Percentiles rank a stretch among this genome's conserved stretches.
phyloP scores from a whole-genome alignment of 2,797 vertebrate species.

The Ceryle rudis region DNA sequence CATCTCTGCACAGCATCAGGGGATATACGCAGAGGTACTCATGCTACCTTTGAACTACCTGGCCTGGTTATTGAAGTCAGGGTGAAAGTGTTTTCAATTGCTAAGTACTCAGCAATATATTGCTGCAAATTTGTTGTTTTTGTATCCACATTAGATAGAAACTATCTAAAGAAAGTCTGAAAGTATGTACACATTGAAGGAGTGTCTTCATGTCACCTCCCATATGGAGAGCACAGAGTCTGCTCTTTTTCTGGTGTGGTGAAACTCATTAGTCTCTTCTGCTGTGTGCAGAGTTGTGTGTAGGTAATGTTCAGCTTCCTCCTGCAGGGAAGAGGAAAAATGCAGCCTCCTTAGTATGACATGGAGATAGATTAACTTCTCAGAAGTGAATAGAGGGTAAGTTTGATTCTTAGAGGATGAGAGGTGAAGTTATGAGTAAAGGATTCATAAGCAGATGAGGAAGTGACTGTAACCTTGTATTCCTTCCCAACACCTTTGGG shows the following conservation, averaged over 20 bases:
- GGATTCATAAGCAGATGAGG: background rate
- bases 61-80: background rate
- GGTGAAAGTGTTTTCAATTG: background rate
- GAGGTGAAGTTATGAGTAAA: background rate
- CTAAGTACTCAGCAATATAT: background rate
- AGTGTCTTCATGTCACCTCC: background rate
- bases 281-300: too few relatives aligned
- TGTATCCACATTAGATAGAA: background rate
- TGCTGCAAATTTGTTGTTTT: background rate
- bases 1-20: background rate
- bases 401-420: background rate
- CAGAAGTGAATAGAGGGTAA: background rate
- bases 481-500: background rate
- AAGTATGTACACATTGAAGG: too few relatives aligned
- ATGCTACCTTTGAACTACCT: background rate
- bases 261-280: background rate
- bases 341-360: background rate
- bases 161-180: background rate
- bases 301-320: background rate
- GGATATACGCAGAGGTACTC: too few relatives aligned
- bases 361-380: background rate
- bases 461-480: background rate
- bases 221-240: background rate
- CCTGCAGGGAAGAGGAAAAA: background rate
- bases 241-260: background rate